phyloP scores from a whole-genome alignment of 2,888 invertebrate species.

The Drosophila conformis region DNA sequence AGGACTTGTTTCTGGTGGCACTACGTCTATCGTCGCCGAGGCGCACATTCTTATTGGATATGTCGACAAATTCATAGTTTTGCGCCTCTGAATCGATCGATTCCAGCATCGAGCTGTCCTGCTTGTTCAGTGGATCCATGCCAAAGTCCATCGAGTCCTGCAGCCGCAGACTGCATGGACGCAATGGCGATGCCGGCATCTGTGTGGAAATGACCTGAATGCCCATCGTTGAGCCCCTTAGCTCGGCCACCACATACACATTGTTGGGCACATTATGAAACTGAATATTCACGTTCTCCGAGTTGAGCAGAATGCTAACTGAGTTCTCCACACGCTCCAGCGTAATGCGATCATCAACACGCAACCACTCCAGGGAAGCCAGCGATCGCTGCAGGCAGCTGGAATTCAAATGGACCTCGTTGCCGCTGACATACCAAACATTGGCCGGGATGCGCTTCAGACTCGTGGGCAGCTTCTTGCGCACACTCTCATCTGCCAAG shows the following conservation, averaged over 20 bases:
- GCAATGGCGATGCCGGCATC: conserved; percentile 85
- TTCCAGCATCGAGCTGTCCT: conserved; percentile 85
- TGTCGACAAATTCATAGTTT: conserved; percentile 91
- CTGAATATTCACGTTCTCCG: conserved; percentile 91
- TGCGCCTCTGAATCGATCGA: conserved; percentile 85
- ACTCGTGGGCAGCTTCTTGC: conserved; percentile 88
- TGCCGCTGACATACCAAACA: conserved; percentile 85
- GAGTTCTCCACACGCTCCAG: conserved; percentile 89
- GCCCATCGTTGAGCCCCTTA: conserved; percentile 91
- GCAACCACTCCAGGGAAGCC: conserved; percentile 91
- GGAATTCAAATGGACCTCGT: conserved; percentile 90
- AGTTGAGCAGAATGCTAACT: conserved; percentile 92
- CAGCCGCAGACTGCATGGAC: conserved; percentile 85
- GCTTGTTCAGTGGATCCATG: conserved; percentile 86
- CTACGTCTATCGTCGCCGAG: conserved; percentile 88
- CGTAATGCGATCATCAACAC: conserved; percentile 91
- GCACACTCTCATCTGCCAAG: conserved; percentile 87
- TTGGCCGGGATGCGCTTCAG: conserved; percentile 89
- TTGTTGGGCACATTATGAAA: conserved; percentile 92
- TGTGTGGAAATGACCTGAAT: conserved; percentile 90
- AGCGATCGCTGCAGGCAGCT: conserved; percentile 88
- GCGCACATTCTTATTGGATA: conserved; percentile 93
- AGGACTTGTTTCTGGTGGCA: conserved; percentile 92
- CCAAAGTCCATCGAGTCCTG: conserved; percentile 88
- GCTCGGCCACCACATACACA: conserved; percentile 93